A percentile compares a stretch with the other conserved stretches of the same genome.
Evolutionary conservation across 1,140 invertebrate species (phyloP).

Genomic region (Cydia strobilella): DNA sequence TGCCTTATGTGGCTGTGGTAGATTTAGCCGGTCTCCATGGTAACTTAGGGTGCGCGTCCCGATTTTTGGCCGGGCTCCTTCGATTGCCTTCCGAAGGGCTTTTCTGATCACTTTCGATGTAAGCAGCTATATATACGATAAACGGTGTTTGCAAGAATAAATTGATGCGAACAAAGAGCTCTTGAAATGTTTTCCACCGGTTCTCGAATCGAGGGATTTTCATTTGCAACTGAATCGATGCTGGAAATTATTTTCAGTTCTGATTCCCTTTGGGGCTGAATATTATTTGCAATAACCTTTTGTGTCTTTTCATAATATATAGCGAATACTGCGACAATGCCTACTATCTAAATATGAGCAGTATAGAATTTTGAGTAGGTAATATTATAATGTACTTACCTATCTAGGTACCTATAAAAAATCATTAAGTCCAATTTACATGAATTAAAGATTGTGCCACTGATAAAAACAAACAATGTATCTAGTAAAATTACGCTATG

Average conservation of each 20-base stretch:
- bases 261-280: background rate
- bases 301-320: slow-evolving; percentile 5
- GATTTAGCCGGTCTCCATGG: slow-evolving; percentile 53
- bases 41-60: slow-evolving; percentile 60
- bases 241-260: slow-evolving; percentile 17
- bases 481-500: no score
- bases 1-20: slow-evolving; percentile 33
- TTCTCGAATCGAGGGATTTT: slow-evolving; percentile 4
- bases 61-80: slow-evolving; percentile 69
- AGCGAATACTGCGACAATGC: background rate
- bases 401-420: no score
- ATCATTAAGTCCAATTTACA: no score
- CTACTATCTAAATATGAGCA: no score
- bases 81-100: slow-evolving; percentile 61
- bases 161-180: slow-evolving; percentile 28
- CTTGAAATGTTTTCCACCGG: slow-evolving; percentile 30
- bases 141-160: slow-evolving; percentile 29
- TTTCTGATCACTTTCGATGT: slow-evolving; percentile 65
- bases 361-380: background rate
- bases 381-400: background rate
- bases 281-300: slow-evolving; percentile 9
- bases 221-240: slow-evolving; percentile 30
- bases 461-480: no score
- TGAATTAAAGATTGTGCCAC: no score
- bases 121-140: slow-evolving; percentile 37